Conservation (phyloP, 2,113 vertebrate genomes). For the Nymphicus hollandicus region DNA sequence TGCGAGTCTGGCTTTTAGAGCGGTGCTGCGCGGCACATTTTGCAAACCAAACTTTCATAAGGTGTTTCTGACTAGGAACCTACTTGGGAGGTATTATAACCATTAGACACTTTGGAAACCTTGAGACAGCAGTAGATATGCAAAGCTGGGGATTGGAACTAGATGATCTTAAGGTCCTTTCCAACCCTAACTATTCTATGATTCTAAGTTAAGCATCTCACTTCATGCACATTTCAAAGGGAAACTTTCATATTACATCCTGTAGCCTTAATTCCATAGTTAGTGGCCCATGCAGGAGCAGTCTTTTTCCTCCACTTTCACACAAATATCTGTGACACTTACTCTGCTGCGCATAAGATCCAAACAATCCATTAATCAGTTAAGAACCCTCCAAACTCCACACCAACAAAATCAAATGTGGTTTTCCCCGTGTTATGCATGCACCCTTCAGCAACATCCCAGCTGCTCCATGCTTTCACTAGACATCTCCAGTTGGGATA, state of each 20-base stretch:
- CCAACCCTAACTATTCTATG: neutral
- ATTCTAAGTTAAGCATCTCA: neutral
- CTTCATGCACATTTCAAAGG: neutral
- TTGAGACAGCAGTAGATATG: neutral
- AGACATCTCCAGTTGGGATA: neutral
- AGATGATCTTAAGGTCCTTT: neutral
- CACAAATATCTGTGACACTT: neutral
- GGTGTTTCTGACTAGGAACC: neutral
- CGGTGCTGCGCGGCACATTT: neutral
- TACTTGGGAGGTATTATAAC: neutral
- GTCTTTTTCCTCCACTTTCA: neutral
- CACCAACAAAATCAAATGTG: neutral
- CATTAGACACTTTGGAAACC: neutral
- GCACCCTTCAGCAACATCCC: neutral
- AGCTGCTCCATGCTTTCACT: neutral
- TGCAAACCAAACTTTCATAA: neutral
- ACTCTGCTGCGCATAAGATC: neutral
- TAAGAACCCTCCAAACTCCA: neutral
- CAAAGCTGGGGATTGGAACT: neutral
- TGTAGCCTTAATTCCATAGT: neutral
- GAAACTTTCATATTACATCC: neutral
- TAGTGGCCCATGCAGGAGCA: neutral
- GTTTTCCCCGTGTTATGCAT: fast-evolving
- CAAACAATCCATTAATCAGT: neutral
- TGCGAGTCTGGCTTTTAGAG: neutral